phyloP scores from a whole-genome alignment of 23 tunicate species.

The Clavelina lepadiformis region DNA sequence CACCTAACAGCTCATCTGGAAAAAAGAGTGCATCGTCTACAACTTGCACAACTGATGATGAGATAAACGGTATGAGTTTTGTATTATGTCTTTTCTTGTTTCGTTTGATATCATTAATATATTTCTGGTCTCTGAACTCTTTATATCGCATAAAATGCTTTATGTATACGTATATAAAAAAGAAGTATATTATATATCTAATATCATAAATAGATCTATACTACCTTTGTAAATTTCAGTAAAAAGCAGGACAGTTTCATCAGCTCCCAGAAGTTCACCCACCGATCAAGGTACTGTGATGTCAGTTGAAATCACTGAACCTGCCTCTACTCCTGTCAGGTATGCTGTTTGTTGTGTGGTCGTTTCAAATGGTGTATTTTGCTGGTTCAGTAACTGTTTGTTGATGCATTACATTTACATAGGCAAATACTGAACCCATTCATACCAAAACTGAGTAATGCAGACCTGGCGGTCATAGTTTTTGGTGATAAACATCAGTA shows the following conservation, averaged over 20 bases:
- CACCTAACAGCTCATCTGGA: constrained; percentile 53
- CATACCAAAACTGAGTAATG: background rate
- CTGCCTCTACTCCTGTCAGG: constrained; percentile 41
- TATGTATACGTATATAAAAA: no score
- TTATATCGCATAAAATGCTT: no score
- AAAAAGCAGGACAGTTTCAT: no score
- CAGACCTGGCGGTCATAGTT: no score
- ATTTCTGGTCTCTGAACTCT: no score
- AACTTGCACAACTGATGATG: constrained; percentile 2
- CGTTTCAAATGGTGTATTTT: background rate
- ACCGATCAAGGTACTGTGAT: constrained; percentile 8
- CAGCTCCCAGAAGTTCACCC: no score
- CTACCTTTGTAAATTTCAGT: no score
- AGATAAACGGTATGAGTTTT: background rate
- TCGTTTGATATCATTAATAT: no score
- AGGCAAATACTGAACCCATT: background rate
- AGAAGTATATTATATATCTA: no score
- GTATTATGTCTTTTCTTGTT: no score
- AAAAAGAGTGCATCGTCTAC: constrained; percentile 19
- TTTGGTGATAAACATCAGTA: background rate
- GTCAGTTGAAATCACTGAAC: constrained; percentile 36
- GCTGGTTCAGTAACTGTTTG: background rate
- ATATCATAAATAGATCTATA: no score
- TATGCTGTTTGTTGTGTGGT: background rate
- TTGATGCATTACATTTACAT: background rate